phyloP scores from a whole-genome alignment of 2,797 vertebrate species.

The Ptychadena robeensis region DNA sequence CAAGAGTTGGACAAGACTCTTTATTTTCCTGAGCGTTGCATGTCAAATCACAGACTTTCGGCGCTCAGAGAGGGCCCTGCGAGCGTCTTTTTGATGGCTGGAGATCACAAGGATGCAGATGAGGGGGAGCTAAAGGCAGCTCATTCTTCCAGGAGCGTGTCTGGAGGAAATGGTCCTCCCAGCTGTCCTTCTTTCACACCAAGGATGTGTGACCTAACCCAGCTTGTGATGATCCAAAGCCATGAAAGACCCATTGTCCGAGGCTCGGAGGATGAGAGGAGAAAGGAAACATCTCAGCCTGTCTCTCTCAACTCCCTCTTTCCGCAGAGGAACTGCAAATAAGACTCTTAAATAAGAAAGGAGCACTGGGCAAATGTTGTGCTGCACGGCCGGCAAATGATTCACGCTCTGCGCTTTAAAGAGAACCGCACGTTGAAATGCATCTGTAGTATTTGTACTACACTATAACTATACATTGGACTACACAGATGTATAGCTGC shows the following conservation, averaged over 20 bases:
- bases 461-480: too few species aligned
- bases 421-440: too few species aligned
- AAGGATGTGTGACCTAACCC: slow-evolving; percentile 46
- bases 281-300: background rate
- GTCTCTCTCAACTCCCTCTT: background rate
- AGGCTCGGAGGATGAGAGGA: slow-evolving; percentile 16
- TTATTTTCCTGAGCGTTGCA: background rate
- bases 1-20: background rate
- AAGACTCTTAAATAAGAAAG: background rate
- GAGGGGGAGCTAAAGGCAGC: background rate
- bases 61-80: background rate
- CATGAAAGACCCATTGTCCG: slow-evolving; percentile 40
- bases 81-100: slow-evolving; percentile 3
- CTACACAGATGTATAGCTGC: too few species aligned
- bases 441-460: too few species aligned
- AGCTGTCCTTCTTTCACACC: slow-evolving; percentile 41
- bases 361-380: too few species aligned
- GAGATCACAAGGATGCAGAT: slow-evolving; percentile 32
- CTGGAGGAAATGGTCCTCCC: slow-evolving; percentile 18
- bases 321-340: background rate
- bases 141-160: slow-evolving; percentile 28
- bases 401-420: background rate
- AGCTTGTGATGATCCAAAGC: slow-evolving; percentile 8
- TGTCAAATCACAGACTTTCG: background rate
- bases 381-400: background rate